Evolutionary conservation across 1,140 invertebrate genomes (phyloP), one percentile per base, ranked within the genome.

Genomic region (Drosophila bipectinata): DNA sequence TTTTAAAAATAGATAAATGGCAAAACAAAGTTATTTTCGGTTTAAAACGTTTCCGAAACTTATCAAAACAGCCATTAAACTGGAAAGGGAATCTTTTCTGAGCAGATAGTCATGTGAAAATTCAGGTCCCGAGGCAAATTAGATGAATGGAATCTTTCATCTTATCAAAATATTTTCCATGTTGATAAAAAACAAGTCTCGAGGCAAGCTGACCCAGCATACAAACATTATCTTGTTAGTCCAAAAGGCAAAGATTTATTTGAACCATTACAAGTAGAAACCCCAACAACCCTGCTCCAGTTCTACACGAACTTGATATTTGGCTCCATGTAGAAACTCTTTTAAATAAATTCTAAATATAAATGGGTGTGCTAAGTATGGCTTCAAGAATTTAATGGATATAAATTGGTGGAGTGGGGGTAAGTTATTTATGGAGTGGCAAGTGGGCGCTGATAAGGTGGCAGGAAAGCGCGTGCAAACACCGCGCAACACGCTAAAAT

Each of bases 341-440:
- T 51, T 41, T 6, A 63, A 67, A 64, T 51, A 67, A 18, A 24
- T 12, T 24, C 32, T 44, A 63, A 60, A 62, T 24, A 44, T 51
- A 63, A 37, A 28, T 24, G 6, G 26, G 26, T 28, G 26, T 28
- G 26, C 6, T 28, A 28, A 28, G 5, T 28, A 6, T 28, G 15
- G 44, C 18, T 64, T 24, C 12, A 44, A 24, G 32, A 26, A 47
- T 51, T 52, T 32, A 49, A 63, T 14, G 59, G 18, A 18, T 47
- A 47, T 24, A 24, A 64, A 24, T 26, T 34, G 45, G 28, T 47
- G 60, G 45, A 41, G 24, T 10, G 49, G 26, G 59, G 51, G 41
- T 2, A 24, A 32, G 6, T 44, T 67, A 64, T 67, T 67, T 67
- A 67, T 67, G 63, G 62, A 64, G 63, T 67, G 47, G 41, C 63